Evolutionary conservation across 2,113 vertebrate species (phyloP).

Genomic region (Bos indicus): DNA sequence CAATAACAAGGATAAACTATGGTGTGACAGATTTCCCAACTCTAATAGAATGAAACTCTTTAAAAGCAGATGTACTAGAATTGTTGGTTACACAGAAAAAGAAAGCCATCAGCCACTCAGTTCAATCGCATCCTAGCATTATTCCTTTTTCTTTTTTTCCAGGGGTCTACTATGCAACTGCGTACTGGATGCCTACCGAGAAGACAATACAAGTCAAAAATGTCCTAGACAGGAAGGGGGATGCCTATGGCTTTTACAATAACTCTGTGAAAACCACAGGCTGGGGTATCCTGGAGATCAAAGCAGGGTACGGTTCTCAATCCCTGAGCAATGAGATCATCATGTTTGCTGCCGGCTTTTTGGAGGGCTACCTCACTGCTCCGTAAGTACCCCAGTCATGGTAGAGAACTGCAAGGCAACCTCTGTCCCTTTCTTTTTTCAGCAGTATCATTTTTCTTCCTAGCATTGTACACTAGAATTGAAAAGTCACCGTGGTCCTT

Average conservation of each 20-base stretch:
- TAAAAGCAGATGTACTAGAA: neutral
- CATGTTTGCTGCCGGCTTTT: slow-evolving; percentile 90
- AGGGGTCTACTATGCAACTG: slow-evolving; percentile 82
- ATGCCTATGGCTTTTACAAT: slow-evolving; percentile 91
- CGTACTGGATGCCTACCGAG: slow-evolving; percentile 83
- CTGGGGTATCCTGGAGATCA: slow-evolving; percentile 92
- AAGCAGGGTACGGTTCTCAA: slow-evolving; percentile 86
- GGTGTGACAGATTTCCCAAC: neutral
- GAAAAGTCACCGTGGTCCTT: neutral
- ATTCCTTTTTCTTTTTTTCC: slow-evolving; percentile 20
- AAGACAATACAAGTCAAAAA: slow-evolving; percentile 83
- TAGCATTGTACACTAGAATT: neutral
- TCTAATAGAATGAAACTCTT: neutral
- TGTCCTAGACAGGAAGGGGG: slow-evolving; percentile 83
- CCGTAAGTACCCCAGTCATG: slow-evolving; percentile 81
- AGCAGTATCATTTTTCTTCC: neutral
- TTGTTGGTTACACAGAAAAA: neutral
- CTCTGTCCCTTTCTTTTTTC: neutral
- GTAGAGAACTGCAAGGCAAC: neutral
- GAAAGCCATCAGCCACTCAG: neutral
- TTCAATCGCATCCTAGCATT: neutral
- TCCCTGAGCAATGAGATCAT: slow-evolving; percentile 81
- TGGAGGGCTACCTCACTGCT: slow-evolving; percentile 93
- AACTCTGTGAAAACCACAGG: slow-evolving; percentile 83
- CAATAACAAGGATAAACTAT: neutral